Percentiles rank a stretch among this genome's conserved stretches.
Conservation (phyloP, 2,113 vertebrate species). For the Actenoides hombroni region DNA sequence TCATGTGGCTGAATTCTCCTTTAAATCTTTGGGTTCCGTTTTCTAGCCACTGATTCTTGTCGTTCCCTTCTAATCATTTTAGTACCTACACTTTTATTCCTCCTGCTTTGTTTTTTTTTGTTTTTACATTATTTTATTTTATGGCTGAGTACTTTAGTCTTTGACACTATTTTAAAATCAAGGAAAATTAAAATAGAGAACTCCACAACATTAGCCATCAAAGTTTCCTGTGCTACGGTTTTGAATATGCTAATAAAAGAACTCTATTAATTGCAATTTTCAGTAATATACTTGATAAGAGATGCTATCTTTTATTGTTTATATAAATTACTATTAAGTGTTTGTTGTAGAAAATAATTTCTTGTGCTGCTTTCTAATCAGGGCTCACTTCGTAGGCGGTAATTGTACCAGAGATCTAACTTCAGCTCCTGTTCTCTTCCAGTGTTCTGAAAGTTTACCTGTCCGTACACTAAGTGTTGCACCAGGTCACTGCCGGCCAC, state of each 20-base stretch:
- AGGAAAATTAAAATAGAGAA: background rate
- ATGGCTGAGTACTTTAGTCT: background rate
- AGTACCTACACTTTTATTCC: background rate
- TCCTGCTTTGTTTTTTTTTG: background rate
- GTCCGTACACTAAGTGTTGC: conserved; percentile 88
- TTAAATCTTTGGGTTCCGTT: background rate
- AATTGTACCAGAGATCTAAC: background rate
- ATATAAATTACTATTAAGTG: background rate
- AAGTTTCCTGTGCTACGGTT: background rate
- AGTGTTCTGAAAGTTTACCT: conserved; percentile 90
- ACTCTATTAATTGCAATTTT: background rate
- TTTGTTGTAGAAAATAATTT: background rate
- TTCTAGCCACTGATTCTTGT: background rate
- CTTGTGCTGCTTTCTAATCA: background rate
- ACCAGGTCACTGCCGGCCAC: conserved; percentile 87
- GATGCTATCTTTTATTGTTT: background rate
- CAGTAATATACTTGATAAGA: background rate
- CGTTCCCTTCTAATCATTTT: background rate
- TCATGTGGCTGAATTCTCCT: background rate
- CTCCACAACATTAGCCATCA: background rate
- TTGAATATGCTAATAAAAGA: background rate
- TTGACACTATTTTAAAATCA: background rate
- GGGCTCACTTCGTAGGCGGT: background rate
- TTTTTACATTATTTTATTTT: background rate
- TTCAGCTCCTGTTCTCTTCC: background rate